Evolutionary conservation across 2,888 invertebrate genomes (phyloP), one percentile per base, ranked within the genome.

Genomic region (Tiphia femorata): DNA sequence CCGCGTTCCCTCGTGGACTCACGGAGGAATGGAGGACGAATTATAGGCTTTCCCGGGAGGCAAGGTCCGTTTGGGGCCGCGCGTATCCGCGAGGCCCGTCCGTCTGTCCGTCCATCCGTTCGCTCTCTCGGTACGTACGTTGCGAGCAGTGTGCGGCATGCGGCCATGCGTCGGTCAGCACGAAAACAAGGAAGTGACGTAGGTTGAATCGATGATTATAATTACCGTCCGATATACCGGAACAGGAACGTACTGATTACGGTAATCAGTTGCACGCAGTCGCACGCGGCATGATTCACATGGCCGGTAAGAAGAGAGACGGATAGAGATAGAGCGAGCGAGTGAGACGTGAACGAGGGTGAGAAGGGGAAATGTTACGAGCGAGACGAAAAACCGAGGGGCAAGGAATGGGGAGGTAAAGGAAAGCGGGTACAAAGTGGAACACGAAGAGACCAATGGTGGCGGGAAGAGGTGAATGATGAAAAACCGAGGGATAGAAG

Each of bases 211-310:
- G 80, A 83, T 82, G 80, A 82, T 83, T 80, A 78, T 83, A 82
- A 83, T 83, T 82, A 81, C 76, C 70, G 75, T 57, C 73, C 82
- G 81, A 82, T 82, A 82, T 76, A 76, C 79, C 80, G 79, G 78
- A 78, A 76, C 75, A 72, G 73, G 73, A 75, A 70, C 73, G 72
- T 51, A 58, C 77, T 83, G 83, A 83, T 83, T 80, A 83, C 81
- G 74, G 81, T 83, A 80, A 82, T 82, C 82, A 78, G 78, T 70
- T 64, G 71, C 77, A 78, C 78, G 77, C 75, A 78, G 70, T 70
- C 58, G 70, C 67, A 64, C 69, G 64, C 72, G 72, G 73, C 72
- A 76, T 72, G 76, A 75, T 77, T 77, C 75, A 75, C 73, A 58
- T 58, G 40, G n/a, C 46, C 5, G 20, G 8, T n/a, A 20, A 47